Evolutionary conservation across 1,140 invertebrate genomes (phyloP).

Genomic region (Ceratitis capitata): DNA sequence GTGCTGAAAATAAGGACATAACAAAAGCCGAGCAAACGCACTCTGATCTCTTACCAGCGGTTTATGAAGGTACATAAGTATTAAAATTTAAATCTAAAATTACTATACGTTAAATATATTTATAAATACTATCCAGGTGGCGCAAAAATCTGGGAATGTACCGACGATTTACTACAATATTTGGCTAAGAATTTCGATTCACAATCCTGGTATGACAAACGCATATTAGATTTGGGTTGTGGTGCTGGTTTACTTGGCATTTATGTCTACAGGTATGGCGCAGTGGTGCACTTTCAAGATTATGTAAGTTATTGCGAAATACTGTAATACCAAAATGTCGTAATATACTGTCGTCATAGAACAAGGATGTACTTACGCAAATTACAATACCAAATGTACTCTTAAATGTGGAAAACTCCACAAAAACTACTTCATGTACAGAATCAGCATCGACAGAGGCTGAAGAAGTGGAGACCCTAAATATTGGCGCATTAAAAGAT

Average conservation of each 20-base stretch:
- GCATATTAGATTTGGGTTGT: conserved; percentile 86
- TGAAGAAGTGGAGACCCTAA: conserved; percentile 49
- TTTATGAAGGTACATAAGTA: conserved; percentile 75
- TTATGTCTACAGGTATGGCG: conserved; percentile 73
- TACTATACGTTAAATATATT: conserved; percentile 43
- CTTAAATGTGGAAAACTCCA: conserved; percentile 71
- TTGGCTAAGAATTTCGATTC: conserved; percentile 64
- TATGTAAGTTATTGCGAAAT: conserved; percentile 75
- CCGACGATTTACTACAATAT: conserved; percentile 78
- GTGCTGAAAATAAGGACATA: conserved; percentile 64
- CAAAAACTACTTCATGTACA: conserved; percentile 59
- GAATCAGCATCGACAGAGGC: conserved; percentile 39
- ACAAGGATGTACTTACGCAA: conserved; percentile 58
- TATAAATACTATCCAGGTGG: conserved; percentile 72
- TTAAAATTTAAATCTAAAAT: background rate
- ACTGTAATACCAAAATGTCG: background rate
- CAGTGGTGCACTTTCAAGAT: conserved; percentile 86
- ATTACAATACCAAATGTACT: conserved; percentile 82
- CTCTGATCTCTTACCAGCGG: conserved; percentile 76
- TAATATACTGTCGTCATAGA: conserved; percentile 45
- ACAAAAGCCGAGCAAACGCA: conserved; percentile 73
- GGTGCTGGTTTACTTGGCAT: conserved; percentile 85
- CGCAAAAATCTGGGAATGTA: conserved; percentile 90
- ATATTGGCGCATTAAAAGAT: conserved; percentile 18
- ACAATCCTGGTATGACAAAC: conserved; percentile 58